These are phyloP conservation scores for Cephus spinipes DNA, from an alignment of 2,888 invertebrate genomes.

Conservation along the genomic window DNA sequence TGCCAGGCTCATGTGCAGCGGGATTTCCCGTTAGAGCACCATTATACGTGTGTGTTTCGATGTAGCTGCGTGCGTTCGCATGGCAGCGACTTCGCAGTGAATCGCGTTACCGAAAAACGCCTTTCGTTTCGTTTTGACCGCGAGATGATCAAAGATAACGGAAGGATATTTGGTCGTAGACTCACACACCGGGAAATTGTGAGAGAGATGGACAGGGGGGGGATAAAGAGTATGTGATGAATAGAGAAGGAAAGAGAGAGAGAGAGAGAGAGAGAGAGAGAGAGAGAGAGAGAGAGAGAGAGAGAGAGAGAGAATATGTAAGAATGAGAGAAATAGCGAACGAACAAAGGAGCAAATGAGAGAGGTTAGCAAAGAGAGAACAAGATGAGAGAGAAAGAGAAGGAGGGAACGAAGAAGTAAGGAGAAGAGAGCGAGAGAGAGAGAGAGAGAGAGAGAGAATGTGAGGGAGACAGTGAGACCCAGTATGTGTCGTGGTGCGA, in stretches of 20 bases:
- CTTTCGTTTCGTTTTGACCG: no score
- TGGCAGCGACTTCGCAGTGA: neutral
- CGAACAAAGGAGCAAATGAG: neutral
- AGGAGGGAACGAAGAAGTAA: conserved; percentile 4
- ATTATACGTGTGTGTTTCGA: conserved; percentile 21
- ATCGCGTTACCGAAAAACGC: no score
- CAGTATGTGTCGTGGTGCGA: conserved; percentile 16
- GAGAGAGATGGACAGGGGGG: conserved; percentile 17
- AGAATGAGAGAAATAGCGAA: neutral
- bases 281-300: neutral
- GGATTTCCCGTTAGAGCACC: conserved; percentile 29
- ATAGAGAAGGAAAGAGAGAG: neutral
- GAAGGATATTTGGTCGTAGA: no score
- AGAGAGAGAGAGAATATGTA: conserved; percentile 13
- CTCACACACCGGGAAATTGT: neutral
- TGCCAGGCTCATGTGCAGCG: conserved; percentile 34
- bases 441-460: conserved; percentile 23
- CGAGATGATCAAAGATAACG: no score
- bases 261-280: no score
- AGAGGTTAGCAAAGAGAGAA: no score
- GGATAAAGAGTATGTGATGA: conserved; percentile 2
- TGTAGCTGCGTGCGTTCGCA: neutral
- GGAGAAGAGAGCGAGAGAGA: conserved; percentile 20
- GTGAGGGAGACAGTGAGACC: conserved; percentile 16
- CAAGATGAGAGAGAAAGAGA: no score